Percentiles rank a stretch among this genome's conserved stretches.
Conservation (phyloP, 1,140 invertebrate genomes). For the Papilio machaon region DNA sequence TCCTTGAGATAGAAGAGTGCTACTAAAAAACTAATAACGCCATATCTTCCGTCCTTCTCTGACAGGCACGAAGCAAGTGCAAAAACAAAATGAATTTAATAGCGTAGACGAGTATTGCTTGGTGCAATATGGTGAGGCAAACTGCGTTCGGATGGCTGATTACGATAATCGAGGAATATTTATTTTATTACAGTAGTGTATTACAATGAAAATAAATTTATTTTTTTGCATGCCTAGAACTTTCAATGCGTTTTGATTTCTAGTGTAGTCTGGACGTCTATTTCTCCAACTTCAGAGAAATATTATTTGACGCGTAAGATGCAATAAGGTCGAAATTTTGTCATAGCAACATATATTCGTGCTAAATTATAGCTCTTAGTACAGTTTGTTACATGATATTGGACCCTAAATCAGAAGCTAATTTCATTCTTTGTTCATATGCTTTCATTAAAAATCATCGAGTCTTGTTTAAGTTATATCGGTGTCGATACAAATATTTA, state of each 20-base stretch:
- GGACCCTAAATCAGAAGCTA: no score
- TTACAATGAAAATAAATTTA: not conserved
- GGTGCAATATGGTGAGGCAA: slow-evolving; percentile 28
- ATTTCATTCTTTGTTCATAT: no score
- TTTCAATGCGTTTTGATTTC: not conserved
- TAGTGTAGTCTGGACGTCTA: no score
- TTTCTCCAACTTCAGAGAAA: no score
- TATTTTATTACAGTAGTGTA: not conserved
- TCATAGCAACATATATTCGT: no score
- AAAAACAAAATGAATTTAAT: not conserved
- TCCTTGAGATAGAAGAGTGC: slow-evolving; percentile 35
- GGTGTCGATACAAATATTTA: slow-evolving; percentile 1
- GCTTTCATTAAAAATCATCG: not conserved
- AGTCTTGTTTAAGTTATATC: no score
- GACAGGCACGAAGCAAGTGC: slow-evolving; percentile 1
- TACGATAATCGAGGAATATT: slow-evolving; percentile 9
- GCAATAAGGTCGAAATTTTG: no score
- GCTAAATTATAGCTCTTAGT: no score
- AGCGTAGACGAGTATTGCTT: not conserved
- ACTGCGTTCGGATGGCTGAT: not conserved
- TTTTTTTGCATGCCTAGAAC: not conserved
- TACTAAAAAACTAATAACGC: slow-evolving; percentile 11
- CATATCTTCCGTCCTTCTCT: slow-evolving; percentile 11
- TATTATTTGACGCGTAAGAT: no score
- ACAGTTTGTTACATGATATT: no score